Base-by-base conservation (phyloP, 2,797 vertebrate genomes). In the Lacerta viridis region DNA sequence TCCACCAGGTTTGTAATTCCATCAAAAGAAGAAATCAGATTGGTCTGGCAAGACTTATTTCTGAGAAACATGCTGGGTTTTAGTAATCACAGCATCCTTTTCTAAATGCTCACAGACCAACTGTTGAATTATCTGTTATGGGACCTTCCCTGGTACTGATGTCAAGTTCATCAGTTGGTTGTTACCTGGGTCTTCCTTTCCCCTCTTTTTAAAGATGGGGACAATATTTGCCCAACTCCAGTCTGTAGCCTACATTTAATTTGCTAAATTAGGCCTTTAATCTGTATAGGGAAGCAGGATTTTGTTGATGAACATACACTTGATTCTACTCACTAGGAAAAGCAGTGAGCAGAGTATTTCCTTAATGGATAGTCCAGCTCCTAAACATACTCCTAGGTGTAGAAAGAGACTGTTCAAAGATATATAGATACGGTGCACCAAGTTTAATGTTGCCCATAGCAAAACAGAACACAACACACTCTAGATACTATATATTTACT, bases 401-500 rank as follows among this genome's bases (percentile, higher is more conserved):
- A 71, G 78, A 69, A 11, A 77, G 80, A 83, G 39, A 41, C 15
- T 29, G 64, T 79, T 75, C 33, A 50, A 87, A 68, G 46, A 39
- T 64, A 61, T n/a, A 25, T 39, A 18, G 41, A 79, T 74, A 46
- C 33, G 20, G 68, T 27, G 39, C 43, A 33, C 7, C 46, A 27
- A 59, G 78, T 64, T 85, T 89, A 74, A 80, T 61, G 33, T 23
- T 61, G 75, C 68, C 68, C 80, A 39, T 59, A 64, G 66, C 43
- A 55, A 81, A 72, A 36, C 7, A 55, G 43, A 85, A 76, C 29
- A 8, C n/a, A 36, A 76, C 20, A 87, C 5, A 88, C 17, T 41
- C 82, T 85, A 85, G 75, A 39, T 25, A 87, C 43, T 71, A 7
- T 59, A 25, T 41, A 71, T 88, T 84, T 69, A 89, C 85, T 86